Evolutionary conservation across 1,140 invertebrate species (phyloP), one percentile per base, ranked within the genome.

Genomic region (Drosophila saltans): DNA sequence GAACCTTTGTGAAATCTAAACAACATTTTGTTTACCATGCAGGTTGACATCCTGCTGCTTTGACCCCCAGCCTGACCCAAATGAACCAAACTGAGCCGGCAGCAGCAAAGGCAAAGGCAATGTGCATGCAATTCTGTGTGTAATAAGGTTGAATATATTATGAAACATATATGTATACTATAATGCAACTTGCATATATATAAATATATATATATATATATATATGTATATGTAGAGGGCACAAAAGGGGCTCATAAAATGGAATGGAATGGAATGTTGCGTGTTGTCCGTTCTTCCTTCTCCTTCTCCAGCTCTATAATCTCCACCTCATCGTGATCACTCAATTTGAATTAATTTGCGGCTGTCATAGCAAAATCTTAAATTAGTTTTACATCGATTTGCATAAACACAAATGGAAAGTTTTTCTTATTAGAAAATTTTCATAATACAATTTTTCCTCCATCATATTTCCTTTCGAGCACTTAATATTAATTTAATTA

Each of bases 341-440:
- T 88, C 85, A 89, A 89, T 88, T 88, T 88, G 85, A 89, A 89
- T 88, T 88, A 84, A 88, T 88, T 88, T 84, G 85, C 69, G 80
- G 78, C 84, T 89, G 84, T 89, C 84, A 89, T 80, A 69, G 57
- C 57, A 68, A 73, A 89, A 77, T 77, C 66, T 78, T 78, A 89
- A 84, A 88, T 88, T 88, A 80, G 80, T 89, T 89, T 89, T 78
- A 71, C 69, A 30, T 69, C 59, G 63, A 89, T 88, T 88, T 89
- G 84, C 84, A 88, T 88, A 89, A 80, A 72, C 60, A 76, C 71
- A 80, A 82, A 71, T 59, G 69, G 40, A 66, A 73, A 72, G 75
- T 81, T 69, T 71, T 45, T 9, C 66, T 36, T 36, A 36, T 36
- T 1, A 7, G 33, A 36, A 36, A 36, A 36, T 36, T 36, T 36